Conservation (phyloP, 23 tunicate genomes). For the Aplidium turbinatum region DNA sequence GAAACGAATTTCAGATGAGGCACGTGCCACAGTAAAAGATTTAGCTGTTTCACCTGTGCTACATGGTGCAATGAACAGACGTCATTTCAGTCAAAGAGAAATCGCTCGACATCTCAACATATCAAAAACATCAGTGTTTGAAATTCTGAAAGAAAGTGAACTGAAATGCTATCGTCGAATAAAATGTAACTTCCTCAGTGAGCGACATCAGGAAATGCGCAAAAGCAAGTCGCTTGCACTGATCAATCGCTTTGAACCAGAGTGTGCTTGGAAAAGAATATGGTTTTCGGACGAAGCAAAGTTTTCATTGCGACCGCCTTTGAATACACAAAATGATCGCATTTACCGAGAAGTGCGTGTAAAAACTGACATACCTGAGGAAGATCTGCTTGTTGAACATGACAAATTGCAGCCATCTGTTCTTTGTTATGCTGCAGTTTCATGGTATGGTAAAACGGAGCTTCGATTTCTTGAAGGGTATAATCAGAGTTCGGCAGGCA, state of each 20-base stretch:
- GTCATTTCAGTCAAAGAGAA: constrained; percentile 38
- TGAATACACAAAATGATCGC: constrained; percentile 36
- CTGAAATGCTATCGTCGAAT: constrained; percentile 37
- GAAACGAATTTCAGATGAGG: constrained; percentile 38
- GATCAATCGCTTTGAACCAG: constrained; percentile 41
- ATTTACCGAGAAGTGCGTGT: constrained; percentile 35
- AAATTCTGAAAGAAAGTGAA: constrained; percentile 37
- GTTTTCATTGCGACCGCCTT: constrained; percentile 42
- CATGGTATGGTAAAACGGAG: constrained; percentile 43
- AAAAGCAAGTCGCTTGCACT: constrained; percentile 43
- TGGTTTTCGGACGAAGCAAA: constrained; percentile 37
- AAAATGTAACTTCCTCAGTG: constrained; percentile 33
- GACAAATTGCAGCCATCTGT: constrained; percentile 39
- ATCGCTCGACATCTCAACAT: constrained; percentile 31
- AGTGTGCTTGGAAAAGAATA: constrained; percentile 32
- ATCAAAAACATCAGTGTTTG: constrained; percentile 44
- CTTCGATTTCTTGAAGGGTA: constrained; percentile 38
- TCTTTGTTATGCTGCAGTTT: constrained; percentile 42
- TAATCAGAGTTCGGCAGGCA: constrained; percentile 35
- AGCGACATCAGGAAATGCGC: constrained; percentile 41
- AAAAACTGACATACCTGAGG: constrained; percentile 34
- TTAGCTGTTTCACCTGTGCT: constrained; percentile 38
- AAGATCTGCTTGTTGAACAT: constrained; percentile 38
- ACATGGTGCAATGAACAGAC: constrained; percentile 26
- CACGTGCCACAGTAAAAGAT: constrained; percentile 33